These are phyloP conservation scores for Psittacula cyanocephala DNA, from an alignment of 2,113 vertebrate species.

Conservation along the genomic window DNA sequence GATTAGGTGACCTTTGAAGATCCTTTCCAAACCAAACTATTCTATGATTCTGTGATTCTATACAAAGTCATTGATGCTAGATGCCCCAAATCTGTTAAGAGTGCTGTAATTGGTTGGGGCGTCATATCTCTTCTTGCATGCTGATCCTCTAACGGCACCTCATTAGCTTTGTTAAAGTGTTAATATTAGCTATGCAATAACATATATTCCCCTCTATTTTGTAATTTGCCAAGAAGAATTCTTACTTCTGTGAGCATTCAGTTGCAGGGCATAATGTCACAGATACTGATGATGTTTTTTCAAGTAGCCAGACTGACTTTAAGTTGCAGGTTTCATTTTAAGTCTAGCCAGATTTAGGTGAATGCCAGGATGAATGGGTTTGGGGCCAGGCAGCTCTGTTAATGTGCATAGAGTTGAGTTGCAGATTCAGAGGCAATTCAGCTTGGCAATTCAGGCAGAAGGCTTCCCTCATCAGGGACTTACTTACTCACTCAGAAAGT, in stretches of 20 bases:
- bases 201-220: neutral
- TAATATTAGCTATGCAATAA: neutral
- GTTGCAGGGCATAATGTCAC: fast-evolving
- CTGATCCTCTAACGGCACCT: neutral
- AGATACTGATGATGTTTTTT: fast-evolving
- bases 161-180: neutral
- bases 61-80: neutral
- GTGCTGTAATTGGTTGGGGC: no score
- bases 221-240: neutral
- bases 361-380: neutral
- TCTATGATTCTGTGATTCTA: neutral
- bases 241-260: neutral
- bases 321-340: neutral
- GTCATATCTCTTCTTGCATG: fast-evolving
- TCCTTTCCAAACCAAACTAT: neutral
- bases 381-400: neutral
- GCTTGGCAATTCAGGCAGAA: neutral
- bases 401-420: neutral
- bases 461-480: neutral
- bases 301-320: neutral
- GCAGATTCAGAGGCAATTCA: neutral
- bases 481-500: neutral
- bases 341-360: neutral
- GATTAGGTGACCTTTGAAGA: neutral
- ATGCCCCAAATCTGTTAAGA: neutral